Evolutionary conservation across 2,797 vertebrate species (phyloP), one percentile per base, ranked within the genome.

Genomic region (Margarornis squamiger): DNA sequence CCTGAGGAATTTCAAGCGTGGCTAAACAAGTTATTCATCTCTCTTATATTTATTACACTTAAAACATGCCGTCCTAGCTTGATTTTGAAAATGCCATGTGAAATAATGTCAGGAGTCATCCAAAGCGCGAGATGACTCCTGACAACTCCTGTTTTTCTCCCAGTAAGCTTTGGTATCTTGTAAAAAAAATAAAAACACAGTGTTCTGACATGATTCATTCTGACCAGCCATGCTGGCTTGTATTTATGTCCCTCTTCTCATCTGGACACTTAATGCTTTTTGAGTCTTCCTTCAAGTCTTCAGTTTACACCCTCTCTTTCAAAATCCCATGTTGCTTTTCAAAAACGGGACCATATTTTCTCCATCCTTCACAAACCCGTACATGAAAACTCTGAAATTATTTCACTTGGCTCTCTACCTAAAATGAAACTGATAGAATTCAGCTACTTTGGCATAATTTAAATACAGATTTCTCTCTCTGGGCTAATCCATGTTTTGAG

Each of bases 121-220:
- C 49, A 16, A 49, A 78, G 83, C 57, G 38, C 9, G 11, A 58
- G 66, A 96, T 86, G 46, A 66, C 26, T 95, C 78, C 70, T 92
- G 94, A 95, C 88, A 95, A 46, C 21, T 54, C 19, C 4, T 88
- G 39, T 7, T 95, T 87, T 89, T 75, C 77, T 89, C 66, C 58
- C 62, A 65, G 34, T 80, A 75, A 93, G 82, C 68, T 81, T 84
- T 66, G 62, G 46, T 78, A 62, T 30, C 9, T 24, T 45, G 20
- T n/a, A 14, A 67, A 65, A 38, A 75, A 75, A 70, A 45, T 8
- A 45, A 4, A 46, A 51, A 14, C 8, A 2, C 39, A 32, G 14
- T 9, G 30, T 54, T 75, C 61, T 91, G 94, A 95, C 66, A 54
- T 95, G 93, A 95, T 94, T 86, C 0, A 2, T 81, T 66, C 46